Conservation (phyloP, 2,888 invertebrate species). For the Pandemis corylana region DNA sequence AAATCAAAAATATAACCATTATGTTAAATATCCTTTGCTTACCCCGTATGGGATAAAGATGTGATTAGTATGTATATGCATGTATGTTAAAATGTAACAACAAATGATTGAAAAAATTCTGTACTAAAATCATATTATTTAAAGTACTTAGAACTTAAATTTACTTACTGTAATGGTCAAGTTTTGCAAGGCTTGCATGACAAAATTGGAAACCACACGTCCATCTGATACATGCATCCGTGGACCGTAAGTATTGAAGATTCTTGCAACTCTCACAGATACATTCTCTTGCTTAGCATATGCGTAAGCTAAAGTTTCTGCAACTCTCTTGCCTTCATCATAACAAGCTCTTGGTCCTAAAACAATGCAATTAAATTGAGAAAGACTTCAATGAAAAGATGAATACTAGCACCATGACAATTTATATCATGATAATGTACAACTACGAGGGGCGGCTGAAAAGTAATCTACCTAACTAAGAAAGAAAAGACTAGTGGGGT, state of each 20-base stretch:
- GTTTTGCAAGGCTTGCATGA: constrained; percentile 97
- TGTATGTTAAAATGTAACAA: no score
- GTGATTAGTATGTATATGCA: no score
- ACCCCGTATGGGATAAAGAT: no score
- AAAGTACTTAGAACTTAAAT: neutral
- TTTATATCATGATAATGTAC: neutral
- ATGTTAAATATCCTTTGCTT: no score
- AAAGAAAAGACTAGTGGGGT: no score
- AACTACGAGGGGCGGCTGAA: no score
- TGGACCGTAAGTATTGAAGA: constrained; percentile 99
- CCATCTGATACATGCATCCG: constrained; percentile 99
- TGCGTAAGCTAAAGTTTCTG: constrained; percentile 97
- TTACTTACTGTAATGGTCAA: constrained; percentile 94
- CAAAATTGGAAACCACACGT: constrained; percentile 99
- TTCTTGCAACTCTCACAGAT: constrained; percentile 97
- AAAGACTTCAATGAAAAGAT: neutral
- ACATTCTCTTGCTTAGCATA: constrained; percentile 99
- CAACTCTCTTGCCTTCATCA: constrained; percentile 99
- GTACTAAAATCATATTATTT: no score
- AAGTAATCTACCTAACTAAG: no score
- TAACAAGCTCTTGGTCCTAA: constrained; percentile 97
- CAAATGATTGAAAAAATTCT: no score
- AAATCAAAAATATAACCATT: neutral
- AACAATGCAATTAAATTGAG: constrained; percentile 43
- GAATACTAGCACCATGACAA: neutral